Conservation (phyloP, 2,888 invertebrate genomes). For the Hypselothyrea guttata region DNA sequence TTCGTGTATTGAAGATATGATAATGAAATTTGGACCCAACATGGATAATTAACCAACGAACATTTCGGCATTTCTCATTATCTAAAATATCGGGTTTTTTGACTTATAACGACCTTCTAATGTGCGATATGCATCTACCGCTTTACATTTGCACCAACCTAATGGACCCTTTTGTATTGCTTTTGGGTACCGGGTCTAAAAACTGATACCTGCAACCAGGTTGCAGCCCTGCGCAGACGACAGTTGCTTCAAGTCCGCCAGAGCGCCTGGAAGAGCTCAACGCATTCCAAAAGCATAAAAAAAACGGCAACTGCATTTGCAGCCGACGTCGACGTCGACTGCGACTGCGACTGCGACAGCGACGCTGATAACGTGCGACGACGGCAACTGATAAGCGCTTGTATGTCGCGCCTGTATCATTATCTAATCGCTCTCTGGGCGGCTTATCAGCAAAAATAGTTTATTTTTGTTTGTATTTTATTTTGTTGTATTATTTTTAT, state of each 20-base stretch:
- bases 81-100: too few species aligned
- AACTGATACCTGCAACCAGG: too few species aligned
- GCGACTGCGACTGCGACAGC: constrained; percentile 18
- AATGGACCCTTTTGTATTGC: too few species aligned
- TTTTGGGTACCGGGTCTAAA: too few species aligned
- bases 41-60: too few species aligned
- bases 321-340: constrained; percentile 6
- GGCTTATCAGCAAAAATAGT: constrained; percentile 42
- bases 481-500: constrained; percentile 1
- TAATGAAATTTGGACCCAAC: too few species aligned
- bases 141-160: too few species aligned
- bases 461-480: constrained; percentile 5
- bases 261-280: constrained; percentile 28
- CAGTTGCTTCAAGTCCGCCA: constrained; percentile 21
- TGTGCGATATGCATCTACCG: too few species aligned
- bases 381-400: constrained; percentile 24
- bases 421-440: constrained; percentile 47
- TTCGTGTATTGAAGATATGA: too few species aligned
- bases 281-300: constrained; percentile 13
- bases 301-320: neutral
- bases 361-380: neutral
- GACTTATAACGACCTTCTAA: too few species aligned
- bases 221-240: neutral
- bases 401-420: constrained; percentile 19
- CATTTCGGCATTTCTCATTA: too few species aligned